Evolutionary conservation across 2,888 invertebrate species (phyloP), one percentile per base, ranked within the genome.

Genomic region (Trichacis sp.): DNA sequence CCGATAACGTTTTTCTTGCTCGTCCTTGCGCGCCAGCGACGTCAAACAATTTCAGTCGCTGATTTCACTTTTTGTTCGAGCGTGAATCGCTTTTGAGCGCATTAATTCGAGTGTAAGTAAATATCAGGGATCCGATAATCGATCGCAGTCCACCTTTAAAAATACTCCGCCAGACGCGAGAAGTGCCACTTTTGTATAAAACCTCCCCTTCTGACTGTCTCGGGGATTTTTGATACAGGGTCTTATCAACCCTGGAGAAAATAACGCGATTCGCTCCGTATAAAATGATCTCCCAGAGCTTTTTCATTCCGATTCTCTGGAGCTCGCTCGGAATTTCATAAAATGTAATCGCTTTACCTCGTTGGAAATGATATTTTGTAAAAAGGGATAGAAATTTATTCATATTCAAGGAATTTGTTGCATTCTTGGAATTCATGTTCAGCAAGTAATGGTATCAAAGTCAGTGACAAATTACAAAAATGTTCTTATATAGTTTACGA

Each of bases 81-180:
- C 42, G 18, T 14, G 42, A 42, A 3, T 18, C 42, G 18, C 15
- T 42, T 42, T 18, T 14, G 42, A 42, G 18, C 4, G 42, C 18
- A 42, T 42, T 42, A 42, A 42, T 42, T 14, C 17, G 18, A 42
- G 18, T 42, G 18, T 18, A 9, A 42, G 18, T 42, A 42, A 42
- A 42, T 42, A 18, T 42, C 18, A 14, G 42, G n/a, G 12, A 42
- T 42, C 18, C 42, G 42, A 42, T 42, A 42, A 42, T 42, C 42
- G 17, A 42, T 42, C n/a, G 33, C 2, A 3, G 33, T n/a, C 9
- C 5, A 33, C 33, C 33, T 33, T 33, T 33, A 9, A 33, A 33
- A 33, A 33, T 33, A 33, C 8, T n/a, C 2, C n/a, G 8, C 33
- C 33, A n/a, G 24, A 8, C 24, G 24, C 24, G 8, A 8, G 8